These are phyloP conservation scores for Protobothrops flavoviridis DNA, from an alignment of 2,113 vertebrate species.

Conservation along the genomic window DNA sequence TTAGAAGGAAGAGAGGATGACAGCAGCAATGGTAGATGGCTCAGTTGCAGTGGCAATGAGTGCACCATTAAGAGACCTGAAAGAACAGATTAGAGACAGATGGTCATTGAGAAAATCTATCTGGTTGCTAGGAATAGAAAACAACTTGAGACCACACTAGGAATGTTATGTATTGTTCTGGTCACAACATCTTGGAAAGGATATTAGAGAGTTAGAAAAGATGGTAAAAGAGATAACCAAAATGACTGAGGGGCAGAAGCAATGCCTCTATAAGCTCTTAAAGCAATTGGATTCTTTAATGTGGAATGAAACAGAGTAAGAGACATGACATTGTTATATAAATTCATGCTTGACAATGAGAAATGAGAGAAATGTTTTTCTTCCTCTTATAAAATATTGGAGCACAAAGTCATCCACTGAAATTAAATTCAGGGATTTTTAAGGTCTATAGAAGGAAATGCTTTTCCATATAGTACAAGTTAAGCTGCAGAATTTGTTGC, in stretches of 20 bases:
- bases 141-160: not conserved
- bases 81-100: not conserved
- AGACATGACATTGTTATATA: not conserved
- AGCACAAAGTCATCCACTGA: not conserved
- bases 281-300: not conserved
- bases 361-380: not conserved
- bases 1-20: not conserved
- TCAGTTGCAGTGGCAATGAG: not conserved
- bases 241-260: not conserved
- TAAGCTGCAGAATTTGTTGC: not conserved
- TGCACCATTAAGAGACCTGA: not conserved
- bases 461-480: not conserved
- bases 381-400: not conserved
- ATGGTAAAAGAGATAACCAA: not conserved
- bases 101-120: not conserved
- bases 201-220: not conserved
- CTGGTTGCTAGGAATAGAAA: not conserved
- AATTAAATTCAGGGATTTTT: not conserved
- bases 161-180: not conserved
- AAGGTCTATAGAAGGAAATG: not conserved
- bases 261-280: not conserved
- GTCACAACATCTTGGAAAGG: not conserved
- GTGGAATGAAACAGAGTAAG: not conserved
- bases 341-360: not conserved
- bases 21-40: not conserved